Evolutionary conservation across 2,888 invertebrate species (phyloP), one percentile per base, ranked within the genome.

Genomic region (Xestia sexstrigata): DNA sequence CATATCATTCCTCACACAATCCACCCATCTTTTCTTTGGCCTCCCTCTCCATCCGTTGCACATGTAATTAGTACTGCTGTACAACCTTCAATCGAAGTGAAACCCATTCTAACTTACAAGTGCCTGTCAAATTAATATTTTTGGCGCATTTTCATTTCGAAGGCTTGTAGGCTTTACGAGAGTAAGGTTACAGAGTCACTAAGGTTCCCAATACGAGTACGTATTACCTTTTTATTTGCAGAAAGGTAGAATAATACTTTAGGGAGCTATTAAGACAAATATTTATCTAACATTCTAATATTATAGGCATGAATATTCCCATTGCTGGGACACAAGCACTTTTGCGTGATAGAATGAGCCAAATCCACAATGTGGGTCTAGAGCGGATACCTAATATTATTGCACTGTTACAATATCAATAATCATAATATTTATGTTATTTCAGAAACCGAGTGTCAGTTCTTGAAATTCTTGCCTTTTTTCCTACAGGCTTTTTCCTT

Each of bases 61-160:
- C n/a, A n/a, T n/a, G n/a, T n/a, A n/a, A n/a, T n/a, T n/a, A n/a
- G 42, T 42, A 42, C 42, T 11, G 42, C 42, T 42, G 42, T 42
- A 42, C 8, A 49, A 58, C 13, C 20, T 26, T 20, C 7, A n/a
- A 30, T 70, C 68, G 20, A 30, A 83, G 52, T 55, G n/a, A 65
- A 74, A 69, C 35, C 69, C 62, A 66, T 66, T 66, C 45, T 15
- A 39, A 66, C 8, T 39, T 20, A n/a, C 0, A 52, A 30, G 47
- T 49, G 65, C 42, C 78, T 8, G 65, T 52, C 35, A 68, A 76
- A 45, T 72, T 20, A 79, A 73, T 81, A 73, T 78, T 47, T 26
- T 42, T 15, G 67, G 42, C 81, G 73, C 78, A 72, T 78, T 78
- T n/a, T 49, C 13, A 13, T n/a, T 55, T 70, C 17, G n/a, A 35